A percentile compares a stretch with the other conserved stretches of the same genome.
Evolutionary conservation across 2,797 vertebrate species (phyloP).

Genomic region (Melanotaenia maccullochi): DNA sequence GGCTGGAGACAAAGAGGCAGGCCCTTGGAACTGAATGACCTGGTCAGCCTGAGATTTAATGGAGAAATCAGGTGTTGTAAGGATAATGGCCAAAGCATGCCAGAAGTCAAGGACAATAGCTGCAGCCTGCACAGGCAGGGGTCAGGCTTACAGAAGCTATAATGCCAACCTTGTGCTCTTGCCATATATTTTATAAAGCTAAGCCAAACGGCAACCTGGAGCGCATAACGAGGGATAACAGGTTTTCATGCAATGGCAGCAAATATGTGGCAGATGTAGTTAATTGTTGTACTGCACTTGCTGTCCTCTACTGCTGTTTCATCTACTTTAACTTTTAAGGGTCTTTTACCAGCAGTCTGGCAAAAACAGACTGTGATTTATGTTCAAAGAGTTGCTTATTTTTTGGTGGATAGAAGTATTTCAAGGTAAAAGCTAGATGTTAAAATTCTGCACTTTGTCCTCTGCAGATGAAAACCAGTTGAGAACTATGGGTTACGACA

Average conservation of each 20-base stretch:
- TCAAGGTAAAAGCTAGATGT: constrained; percentile 9
- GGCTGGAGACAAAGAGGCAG: constrained; percentile 94
- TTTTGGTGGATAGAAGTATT: constrained; percentile 10
- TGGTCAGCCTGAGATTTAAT: constrained; percentile 96
- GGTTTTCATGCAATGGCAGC: constrained; percentile 77
- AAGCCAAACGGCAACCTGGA: constrained; percentile 59
- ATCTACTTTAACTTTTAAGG: constrained; percentile 42
- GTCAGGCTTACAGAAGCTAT: constrained; percentile 78
- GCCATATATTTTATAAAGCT: constrained; percentile 77
- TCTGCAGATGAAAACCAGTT: constrained; percentile 96
- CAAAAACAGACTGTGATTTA: constrained; percentile 38
- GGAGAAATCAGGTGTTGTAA: constrained; percentile 92
- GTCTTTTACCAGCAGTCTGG: constrained; percentile 50
- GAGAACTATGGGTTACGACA: constrained; percentile 96
- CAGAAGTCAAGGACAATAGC: constrained; percentile 93
- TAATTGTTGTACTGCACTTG: constrained; percentile 62
- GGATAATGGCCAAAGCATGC: constrained; percentile 88
- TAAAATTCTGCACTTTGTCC: constrained; percentile 53
- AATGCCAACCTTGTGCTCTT: constrained; percentile 76
- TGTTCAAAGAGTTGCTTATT: background rate
- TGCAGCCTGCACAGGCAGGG: constrained; percentile 81
- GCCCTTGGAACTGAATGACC: constrained; percentile 96
- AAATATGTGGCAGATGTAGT: constrained; percentile 69
- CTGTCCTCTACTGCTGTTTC: constrained; percentile 57
- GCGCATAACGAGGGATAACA: constrained; percentile 60